Base-by-base conservation (phyloP, 2,113 vertebrate genomes). In the Neodon shergylaensis region DNA sequence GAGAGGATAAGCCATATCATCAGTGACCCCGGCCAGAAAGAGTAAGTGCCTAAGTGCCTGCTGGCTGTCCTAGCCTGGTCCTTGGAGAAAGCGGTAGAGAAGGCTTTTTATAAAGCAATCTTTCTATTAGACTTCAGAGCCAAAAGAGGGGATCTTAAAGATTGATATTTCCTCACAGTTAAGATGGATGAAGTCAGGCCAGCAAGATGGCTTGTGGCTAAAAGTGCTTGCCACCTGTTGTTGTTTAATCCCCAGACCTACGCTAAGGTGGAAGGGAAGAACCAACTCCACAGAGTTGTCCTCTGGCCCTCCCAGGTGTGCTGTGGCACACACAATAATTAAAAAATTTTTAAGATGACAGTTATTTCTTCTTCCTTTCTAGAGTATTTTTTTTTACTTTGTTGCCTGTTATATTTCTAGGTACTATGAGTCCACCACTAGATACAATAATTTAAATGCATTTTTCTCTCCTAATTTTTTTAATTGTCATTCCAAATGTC, bases 1-100 rank as follows among this genome's bases (percentile, higher is more conserved):
- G 99, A 99, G 97, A 98, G 99, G 97, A 98, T 99, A 92, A 98
- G 98, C 98, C 99, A 98, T 94, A 97, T 99, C 96, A 98, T 99
- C 92, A 98, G 98, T 97, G 99, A 99, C 91, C 98, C 98, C 0
- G 99, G 98, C 96, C 99, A 99, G 98, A 99, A 99, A 99, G 99
- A 99, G 99, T 99, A 99, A 99, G 99, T 97, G 81, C 13, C 70
- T 72, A 14, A 28, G 1, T 81, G 17, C 65, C 83, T 72, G 12
- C 68, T 26, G n/a, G 58, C 54, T 92, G 3, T 77, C 63, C 52
- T 81, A 16, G 22, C 76, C 47, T 90, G 19, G 61, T 90, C 39
- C 81, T 68, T 78, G 49, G 88, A 82, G 93, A 19, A 42, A 6
- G 58, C 82, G 1, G 22, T 7, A 77, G 42, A 36, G 33, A 66